Conservation (phyloP, 2,797 vertebrate genomes). For the Scyliorhinus canicula region DNA sequence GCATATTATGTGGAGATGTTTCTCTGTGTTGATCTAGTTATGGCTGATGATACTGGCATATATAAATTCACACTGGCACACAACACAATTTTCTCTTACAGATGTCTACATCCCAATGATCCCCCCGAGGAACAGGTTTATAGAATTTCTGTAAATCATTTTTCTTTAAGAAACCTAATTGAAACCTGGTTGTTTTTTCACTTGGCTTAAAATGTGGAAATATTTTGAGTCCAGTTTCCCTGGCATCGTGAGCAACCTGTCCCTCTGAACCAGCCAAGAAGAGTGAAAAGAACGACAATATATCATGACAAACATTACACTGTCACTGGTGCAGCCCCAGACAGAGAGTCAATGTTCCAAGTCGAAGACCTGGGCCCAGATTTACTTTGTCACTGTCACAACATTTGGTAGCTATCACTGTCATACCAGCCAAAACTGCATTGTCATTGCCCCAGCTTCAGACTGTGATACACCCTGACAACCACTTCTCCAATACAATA, state of each 20-base stretch:
- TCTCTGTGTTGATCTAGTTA: neutral
- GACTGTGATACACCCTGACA: neutral
- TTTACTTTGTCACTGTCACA: neutral
- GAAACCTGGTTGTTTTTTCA: neutral
- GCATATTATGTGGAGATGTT: neutral
- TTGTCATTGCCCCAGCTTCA: neutral
- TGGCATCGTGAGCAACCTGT: neutral
- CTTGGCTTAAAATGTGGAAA: neutral
- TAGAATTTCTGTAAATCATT: neutral
- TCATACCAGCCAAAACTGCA: neutral
- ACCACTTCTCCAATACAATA: neutral
- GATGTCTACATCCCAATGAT: neutral
- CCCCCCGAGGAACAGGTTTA: neutral
- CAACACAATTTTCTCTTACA: neutral
- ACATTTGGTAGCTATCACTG: neutral
- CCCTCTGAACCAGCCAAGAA: neutral
- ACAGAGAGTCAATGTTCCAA: neutral
- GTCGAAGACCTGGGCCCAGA: too few relatives aligned
- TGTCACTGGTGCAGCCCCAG: neutral
- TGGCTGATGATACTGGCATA: neutral
- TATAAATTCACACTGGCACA: neutral
- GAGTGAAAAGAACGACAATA: neutral
- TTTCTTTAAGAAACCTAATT: slow-evolving; percentile 7
- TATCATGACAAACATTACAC: neutral
- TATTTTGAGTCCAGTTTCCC: slow-evolving; percentile 5